Conservation (phyloP, 92 coral and sea anemone species). For the Paragorgia papillata region DNA sequence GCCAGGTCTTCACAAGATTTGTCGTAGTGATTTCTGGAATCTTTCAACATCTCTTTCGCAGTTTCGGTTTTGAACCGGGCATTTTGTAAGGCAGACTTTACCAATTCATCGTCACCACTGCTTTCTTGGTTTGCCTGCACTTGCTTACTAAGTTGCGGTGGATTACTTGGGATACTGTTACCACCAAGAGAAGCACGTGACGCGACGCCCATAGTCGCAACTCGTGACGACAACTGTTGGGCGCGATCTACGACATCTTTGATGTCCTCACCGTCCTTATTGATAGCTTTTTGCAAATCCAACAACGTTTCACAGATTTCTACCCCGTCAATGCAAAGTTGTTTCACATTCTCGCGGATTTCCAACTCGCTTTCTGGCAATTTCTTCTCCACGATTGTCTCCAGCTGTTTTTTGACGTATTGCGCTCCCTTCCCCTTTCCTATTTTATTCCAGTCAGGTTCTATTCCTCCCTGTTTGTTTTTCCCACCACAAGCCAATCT, state of each 20-base stretch:
- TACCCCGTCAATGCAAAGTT: constrained; percentile 24
- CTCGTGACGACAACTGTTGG: not conserved
- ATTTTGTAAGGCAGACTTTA: constrained; percentile 31
- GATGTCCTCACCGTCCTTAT: not conserved
- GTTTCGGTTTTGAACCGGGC: constrained; percentile 48
- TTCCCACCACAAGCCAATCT: not conserved
- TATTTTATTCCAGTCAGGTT: too few relatives aligned
- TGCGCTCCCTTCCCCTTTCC: too few relatives aligned
- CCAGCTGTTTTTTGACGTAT: not conserved
- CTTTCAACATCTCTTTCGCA: constrained; percentile 40
- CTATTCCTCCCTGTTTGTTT: too few relatives aligned
- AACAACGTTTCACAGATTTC: constrained; percentile 16
- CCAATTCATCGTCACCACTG: constrained; percentile 5
- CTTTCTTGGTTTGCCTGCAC: constrained; percentile 6
- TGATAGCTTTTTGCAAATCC: not conserved
- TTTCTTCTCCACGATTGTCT: not conserved
- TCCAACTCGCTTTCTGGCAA: not conserved
- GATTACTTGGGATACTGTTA: constrained; percentile 15
- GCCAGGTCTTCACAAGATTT: constrained; percentile 31
- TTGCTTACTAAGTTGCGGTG: constrained; percentile 12
- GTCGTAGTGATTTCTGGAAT: constrained; percentile 36
- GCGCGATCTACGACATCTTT: constrained; percentile 3
- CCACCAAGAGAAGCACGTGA: constrained; percentile 3
- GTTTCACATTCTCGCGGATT: not conserved
- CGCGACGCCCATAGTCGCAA: not conserved